Evolutionary conservation across 2,113 vertebrate species (phyloP).

Genomic region (Zeus faber): DNA sequence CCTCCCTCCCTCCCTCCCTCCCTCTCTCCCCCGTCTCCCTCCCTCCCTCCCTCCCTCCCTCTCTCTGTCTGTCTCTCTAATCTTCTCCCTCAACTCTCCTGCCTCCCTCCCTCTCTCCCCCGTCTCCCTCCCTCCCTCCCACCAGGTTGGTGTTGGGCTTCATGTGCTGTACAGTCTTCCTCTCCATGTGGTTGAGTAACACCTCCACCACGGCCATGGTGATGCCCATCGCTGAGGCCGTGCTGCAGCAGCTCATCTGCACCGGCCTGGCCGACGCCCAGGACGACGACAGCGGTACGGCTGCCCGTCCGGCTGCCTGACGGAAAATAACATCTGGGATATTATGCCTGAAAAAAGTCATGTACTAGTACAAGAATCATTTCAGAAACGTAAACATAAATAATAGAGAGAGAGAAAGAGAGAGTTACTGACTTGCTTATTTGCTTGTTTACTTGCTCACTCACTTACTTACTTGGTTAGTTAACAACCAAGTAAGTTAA

Average conservation of each 20-base stretch:
- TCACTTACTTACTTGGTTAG: too few species aligned
- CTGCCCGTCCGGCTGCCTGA: not conserved
- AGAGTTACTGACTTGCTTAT: too few species aligned
- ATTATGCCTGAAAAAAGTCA: not conserved
- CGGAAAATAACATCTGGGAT: not conserved
- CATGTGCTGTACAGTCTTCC: conserved; percentile 93
- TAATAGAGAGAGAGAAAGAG: too few species aligned
- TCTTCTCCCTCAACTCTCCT: too few species aligned
- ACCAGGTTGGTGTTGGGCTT: conserved; percentile 94
- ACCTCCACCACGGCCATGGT: conserved; percentile 98
- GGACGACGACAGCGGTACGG: conserved; percentile 53
- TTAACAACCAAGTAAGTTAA: too few species aligned
- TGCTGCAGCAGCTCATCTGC: conserved; percentile 91
- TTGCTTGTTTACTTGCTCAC: too few species aligned
- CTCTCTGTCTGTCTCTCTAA: not conserved
- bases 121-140: not conserved
- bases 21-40: not conserved
- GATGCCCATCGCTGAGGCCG: conserved; percentile 97
- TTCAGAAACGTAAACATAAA: not conserved
- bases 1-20: not conserved
- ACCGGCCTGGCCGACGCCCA: conserved; percentile 77
- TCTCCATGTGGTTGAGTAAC: conserved; percentile 99
- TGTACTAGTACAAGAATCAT: too few species aligned
- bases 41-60: not conserved
- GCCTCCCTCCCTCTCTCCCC: not conserved